Evolutionary conservation across 92 coral and sea anemone genomes (phyloP), one percentile per base, ranked within the genome.

Genomic region (Metridium senile): DNA sequence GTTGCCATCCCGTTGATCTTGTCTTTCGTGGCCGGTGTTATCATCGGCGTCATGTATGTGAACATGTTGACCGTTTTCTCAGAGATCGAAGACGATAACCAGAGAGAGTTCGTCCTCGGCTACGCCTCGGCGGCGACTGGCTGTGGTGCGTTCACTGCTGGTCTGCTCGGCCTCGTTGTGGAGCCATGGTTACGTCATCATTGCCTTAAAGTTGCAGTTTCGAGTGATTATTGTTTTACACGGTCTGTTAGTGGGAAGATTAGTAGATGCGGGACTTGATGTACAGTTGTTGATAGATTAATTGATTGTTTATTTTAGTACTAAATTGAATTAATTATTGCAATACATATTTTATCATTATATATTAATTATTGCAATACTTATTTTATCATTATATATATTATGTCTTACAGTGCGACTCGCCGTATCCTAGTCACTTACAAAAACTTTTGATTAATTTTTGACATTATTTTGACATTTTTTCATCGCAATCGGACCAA

Each of bases 51-150:
- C 8, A 88, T 91, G 97, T 91, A 88, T 34, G 89, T 85, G 32
- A 91, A 89, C 74, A 91, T 88, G 97, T 65, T 91, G 69, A 78
- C 93, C 3, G 72, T 82, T 2, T 91, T 89, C 66, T 67, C 93
- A 27, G 89, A 85, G 78, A 74, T 88, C 71, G 70, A 84, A 49
- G 91, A 91, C 22, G 86, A 90, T 16, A 75, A 23, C 9, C 75
- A 86, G 75, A 71, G 93, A 4, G 97, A 91, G 54, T 91, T 91
- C 53, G 93, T 90, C 9, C 86, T 91, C 29, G 97, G 97, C 19
- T 91, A 91, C 54, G 93, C 97, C 30, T 91, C 97, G 0, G 93
- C 89, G 0, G 97, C 97, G 10, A 91, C 93, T 11, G 97, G 97
- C 27, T 85, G 94, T 65, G 97, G 97, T 21, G 91, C 97, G 20